Evolutionary conservation across 2,113 vertebrate species (phyloP).

Genomic region (Syngnathus floridae): DNA sequence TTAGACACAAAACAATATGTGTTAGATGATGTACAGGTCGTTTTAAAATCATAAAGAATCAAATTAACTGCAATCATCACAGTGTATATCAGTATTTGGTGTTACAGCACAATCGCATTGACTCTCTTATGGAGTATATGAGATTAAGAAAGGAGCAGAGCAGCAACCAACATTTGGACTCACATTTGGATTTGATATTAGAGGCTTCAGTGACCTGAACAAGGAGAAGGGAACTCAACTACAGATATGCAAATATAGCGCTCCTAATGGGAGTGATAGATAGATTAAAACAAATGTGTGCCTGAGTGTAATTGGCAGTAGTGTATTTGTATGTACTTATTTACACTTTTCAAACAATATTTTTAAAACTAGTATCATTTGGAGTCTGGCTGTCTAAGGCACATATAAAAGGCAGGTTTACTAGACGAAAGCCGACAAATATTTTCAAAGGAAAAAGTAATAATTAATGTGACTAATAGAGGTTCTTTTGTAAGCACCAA

Average conservation of each 20-base stretch:
- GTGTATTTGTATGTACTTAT: neutral
- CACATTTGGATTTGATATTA: no score
- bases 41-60: neutral
- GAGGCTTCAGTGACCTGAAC: neutral
- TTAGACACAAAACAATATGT: slow-evolving; percentile 39
- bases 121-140: neutral
- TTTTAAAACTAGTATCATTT: neutral
- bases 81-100: neutral
- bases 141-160: neutral
- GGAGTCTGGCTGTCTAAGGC: neutral
- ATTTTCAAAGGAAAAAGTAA: neutral
- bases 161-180: neutral
- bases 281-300: neutral
- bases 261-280: neutral
- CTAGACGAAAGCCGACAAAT: neutral
- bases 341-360: neutral
- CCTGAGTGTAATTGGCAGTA: neutral
- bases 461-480: slow-evolving; percentile 11
- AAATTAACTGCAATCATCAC: neutral
- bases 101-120: slow-evolving; percentile 1
- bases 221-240: neutral
- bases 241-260: neutral
- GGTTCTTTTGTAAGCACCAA: slow-evolving; percentile 21
- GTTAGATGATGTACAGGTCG: slow-evolving; percentile 11
- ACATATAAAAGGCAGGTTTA: neutral